Conservation (phyloP, 2,888 invertebrate species). For the Sphaeridia pumilis region DNA sequence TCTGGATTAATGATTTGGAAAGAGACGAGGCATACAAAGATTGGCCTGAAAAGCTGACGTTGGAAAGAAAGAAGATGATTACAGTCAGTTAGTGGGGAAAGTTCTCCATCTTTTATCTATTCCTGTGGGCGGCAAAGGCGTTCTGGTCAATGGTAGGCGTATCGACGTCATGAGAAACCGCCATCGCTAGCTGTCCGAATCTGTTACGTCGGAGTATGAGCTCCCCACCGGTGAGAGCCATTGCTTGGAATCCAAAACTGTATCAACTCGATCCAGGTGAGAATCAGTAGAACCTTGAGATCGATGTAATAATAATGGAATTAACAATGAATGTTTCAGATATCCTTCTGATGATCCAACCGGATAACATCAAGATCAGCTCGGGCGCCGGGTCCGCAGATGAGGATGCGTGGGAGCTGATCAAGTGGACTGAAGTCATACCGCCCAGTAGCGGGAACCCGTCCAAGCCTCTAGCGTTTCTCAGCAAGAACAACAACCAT, state of each 20-base stretch:
- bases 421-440: constrained; percentile 26
- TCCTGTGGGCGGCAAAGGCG: constrained; percentile 52
- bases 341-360: constrained; percentile 33
- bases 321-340: too few relatives aligned
- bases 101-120: constrained; percentile 43
- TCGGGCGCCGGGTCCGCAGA: constrained; percentile 28
- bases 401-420: constrained; percentile 33
- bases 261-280: too few relatives aligned
- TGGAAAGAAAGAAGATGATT: constrained; percentile 12
- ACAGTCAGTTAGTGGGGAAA: constrained; percentile 5
- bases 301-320: too few relatives aligned
- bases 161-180: constrained; percentile 95
- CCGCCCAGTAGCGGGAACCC: too few relatives aligned
- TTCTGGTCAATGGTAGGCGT: constrained; percentile 78
- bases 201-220: constrained; percentile 71
- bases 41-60: constrained; percentile 56
- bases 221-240: constrained; percentile 89
- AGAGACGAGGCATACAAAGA: constrained; percentile 71
- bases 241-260: constrained; percentile 78
- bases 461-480: too few relatives aligned
- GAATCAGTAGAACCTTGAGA: too few relatives aligned
- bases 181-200: constrained; percentile 68
- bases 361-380: constrained; percentile 29
- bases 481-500: too few relatives aligned
- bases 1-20: constrained; percentile 93